Evolutionary conservation across 2,113 vertebrate genomes (phyloP).

Genomic region (Chlorocebus sabaeus): DNA sequence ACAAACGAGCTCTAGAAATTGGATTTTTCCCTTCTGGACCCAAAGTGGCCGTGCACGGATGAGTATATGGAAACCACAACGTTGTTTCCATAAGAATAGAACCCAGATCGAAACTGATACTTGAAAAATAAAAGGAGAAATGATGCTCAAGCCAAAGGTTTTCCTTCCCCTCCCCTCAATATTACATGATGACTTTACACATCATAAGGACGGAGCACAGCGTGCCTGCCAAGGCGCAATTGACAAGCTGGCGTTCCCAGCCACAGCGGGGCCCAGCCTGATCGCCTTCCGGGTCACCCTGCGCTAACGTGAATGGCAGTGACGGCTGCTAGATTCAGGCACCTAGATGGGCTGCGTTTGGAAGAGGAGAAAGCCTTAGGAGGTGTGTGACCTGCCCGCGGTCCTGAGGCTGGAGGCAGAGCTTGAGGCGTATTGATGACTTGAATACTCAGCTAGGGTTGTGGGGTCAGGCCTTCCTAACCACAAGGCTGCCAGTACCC

Average conservation of each 20-base stretch:
- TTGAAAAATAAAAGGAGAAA: rapidly evolving
- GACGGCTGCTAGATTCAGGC: slow-evolving; percentile 61
- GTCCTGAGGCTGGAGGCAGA: background rate
- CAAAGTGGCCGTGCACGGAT: rapidly evolving
- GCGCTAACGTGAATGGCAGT: slow-evolving; percentile 74
- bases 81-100: background rate
- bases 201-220: rapidly evolving
- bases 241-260: slow-evolving; percentile 77
- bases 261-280: slow-evolving; percentile 76
- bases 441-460: rapidly evolving
- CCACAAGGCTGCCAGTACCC: background rate
- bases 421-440: rapidly evolving
- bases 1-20: background rate
- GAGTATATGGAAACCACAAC: rapidly evolving
- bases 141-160: rapidly evolving
- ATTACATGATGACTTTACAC: background rate
- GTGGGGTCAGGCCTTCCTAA: background rate
- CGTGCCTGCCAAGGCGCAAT: slow-evolving; percentile 31
- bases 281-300: slow-evolving; percentile 71
- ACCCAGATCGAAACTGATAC: background rate
- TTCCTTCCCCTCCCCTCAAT: background rate
- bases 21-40: background rate
- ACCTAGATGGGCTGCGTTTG: slow-evolving; percentile 71
- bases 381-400: rapidly evolving
- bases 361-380: background rate